Evolutionary conservation across 2,797 vertebrate genomes (phyloP).

Genomic region (Lutjanus campechanus): DNA sequence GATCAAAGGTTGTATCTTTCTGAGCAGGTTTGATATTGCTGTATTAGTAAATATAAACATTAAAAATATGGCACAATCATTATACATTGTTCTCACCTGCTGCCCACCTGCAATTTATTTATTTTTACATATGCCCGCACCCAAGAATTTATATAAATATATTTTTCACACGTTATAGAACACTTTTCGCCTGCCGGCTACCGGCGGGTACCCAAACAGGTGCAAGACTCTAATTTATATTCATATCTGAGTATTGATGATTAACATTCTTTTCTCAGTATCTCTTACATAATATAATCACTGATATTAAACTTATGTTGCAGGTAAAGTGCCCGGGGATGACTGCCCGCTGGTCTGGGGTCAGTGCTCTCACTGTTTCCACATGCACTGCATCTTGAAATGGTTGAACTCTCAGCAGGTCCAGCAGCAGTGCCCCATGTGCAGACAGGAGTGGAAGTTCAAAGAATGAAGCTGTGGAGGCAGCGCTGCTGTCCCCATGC

Average conservation of each 20-base stretch:
- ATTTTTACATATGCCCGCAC: too few species aligned
- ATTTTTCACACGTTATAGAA: too few species aligned
- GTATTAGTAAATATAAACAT: too few species aligned
- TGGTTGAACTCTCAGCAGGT: slow-evolving; percentile 98
- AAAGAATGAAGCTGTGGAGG: slow-evolving; percentile 87
- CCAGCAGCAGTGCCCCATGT: slow-evolving; percentile 99
- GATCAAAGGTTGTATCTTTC: too few species aligned
- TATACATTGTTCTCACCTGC: too few species aligned
- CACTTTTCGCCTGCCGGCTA: too few species aligned
- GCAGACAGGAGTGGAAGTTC: slow-evolving; percentile 98
- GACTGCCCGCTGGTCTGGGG: slow-evolving; percentile 99
- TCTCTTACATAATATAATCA: neutral
- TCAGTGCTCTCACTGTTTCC: slow-evolving; percentile 99
- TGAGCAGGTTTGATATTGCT: too few species aligned
- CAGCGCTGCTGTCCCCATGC: neutral
- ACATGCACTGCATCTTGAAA: slow-evolving; percentile 99
- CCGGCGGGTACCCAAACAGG: too few species aligned
- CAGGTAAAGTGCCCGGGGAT: slow-evolving; percentile 97
- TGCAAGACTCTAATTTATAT: neutral
- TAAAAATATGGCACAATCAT: too few species aligned
- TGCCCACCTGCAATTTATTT: too few species aligned
- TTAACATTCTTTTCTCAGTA: neutral
- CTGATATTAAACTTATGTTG: slow-evolving; percentile 20
- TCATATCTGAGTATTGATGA: neutral
- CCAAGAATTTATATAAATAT: too few species aligned